Evolutionary conservation across 1,140 invertebrate species (phyloP).

Genomic region (Leptinotarsa defecta): DNA sequence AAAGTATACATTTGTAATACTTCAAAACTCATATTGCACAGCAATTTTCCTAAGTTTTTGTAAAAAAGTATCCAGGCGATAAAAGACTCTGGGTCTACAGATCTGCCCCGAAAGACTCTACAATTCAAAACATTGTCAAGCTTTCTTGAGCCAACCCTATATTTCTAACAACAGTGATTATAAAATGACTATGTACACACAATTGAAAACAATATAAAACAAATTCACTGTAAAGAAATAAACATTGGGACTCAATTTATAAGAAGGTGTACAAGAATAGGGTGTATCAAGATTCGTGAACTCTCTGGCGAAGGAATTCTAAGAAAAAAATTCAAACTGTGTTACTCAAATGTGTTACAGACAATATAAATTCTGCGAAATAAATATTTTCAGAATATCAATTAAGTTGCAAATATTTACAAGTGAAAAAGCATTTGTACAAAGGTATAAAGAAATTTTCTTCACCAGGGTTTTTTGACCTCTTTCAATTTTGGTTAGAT

Average conservation of each 20-base stretch:
- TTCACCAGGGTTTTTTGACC: no score
- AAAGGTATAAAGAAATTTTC: no score
- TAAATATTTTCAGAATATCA: not conserved
- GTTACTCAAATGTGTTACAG: no score
- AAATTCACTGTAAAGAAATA: not conserved
- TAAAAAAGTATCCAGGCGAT: constrained; percentile 16
- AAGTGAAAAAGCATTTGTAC: constrained; percentile 9
- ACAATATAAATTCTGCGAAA: not conserved
- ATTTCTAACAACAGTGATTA: not conserved
- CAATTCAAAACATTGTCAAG: not conserved
- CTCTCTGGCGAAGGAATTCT: no score
- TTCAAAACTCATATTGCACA: constrained; percentile 36
- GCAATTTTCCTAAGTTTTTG: constrained; percentile 27
- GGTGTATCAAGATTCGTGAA: not conserved
- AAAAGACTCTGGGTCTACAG: not conserved
- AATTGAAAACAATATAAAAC: constrained; percentile 13
- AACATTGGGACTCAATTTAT: not conserved
- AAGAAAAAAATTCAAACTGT: no score
- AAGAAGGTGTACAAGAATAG: not conserved
- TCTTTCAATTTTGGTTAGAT: no score
- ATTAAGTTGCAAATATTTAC: not conserved
- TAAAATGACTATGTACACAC: not conserved
- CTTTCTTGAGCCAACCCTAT: not conserved
- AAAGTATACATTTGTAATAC: constrained; percentile 8
- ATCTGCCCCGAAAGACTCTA: constrained; percentile 8